Base-by-base conservation (phyloP, 2,888 invertebrate genomes). In the Meteorus colon region DNA sequence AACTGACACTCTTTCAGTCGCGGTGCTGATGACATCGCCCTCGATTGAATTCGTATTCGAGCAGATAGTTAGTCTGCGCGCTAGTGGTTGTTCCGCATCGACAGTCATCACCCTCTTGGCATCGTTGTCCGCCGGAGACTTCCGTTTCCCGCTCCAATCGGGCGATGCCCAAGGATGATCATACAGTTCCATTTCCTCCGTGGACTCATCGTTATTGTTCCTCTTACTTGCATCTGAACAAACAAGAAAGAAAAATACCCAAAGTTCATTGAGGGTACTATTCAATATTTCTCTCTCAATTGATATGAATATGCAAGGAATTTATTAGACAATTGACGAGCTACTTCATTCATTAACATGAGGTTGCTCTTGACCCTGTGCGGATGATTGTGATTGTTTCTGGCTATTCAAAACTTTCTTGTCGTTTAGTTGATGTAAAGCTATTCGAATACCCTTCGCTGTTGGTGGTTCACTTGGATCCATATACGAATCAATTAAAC, bases 1-100 rank as follows among this genome's bases (percentile, higher is more conserved):
- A 34, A 77, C 78, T 79, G 14, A 77, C 79, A 71, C 66, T 80
- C 68, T 75, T 77, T 78, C 0, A 71, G 60, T 68, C 2, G 48
- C 34, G 60, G 60, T 65, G 60, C 65, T 67, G 71, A 70, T 27
- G 72, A 75, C 75, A 74, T 67, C 63, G 59, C 62, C 75, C 69
- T 79, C 73, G 37, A 75, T 76, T 75, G 69, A 76, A 34, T 73
- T 69, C 41, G 74, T 76, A 69, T 81, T 76, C 71, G 81, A 81
- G 75, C 78, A 80, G 27, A 81, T 81, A 55, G 80, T 82, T 63
- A 79, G 78, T 19, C 78, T 76, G n/a, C 75, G 79, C 70, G 74
- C 72, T 62, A 48, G 69, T 65, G 76, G 74, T 74, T 75, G 73
- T 80, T 79, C 78, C 78, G 73, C 80, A 77, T 75, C 77, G 60